These are phyloP conservation scores for Mythimna loreyi DNA, from an alignment of 2,888 invertebrate genomes.

Conservation along the genomic window DNA sequence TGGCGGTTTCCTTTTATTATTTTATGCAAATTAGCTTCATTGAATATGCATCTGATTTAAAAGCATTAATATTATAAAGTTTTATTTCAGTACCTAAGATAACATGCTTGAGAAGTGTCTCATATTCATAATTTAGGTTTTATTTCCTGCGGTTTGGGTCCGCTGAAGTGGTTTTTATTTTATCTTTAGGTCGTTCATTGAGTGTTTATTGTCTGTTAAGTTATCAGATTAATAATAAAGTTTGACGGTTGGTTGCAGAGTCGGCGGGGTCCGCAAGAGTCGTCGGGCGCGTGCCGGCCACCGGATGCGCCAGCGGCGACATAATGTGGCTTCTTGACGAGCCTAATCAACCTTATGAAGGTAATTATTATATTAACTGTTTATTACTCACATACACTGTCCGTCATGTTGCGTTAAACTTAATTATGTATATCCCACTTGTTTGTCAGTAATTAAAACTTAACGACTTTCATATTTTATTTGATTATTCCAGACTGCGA, in stretches of 20 bases:
- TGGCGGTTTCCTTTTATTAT: conserved; percentile 71
- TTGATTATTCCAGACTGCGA: conserved; percentile 91
- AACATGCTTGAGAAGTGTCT: conserved; percentile 55
- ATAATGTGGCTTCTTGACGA: conserved; percentile 94
- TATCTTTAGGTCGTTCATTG: conserved; percentile 22
- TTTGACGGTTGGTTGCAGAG: conserved; percentile 79
- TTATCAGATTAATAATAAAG: conserved; percentile 27
- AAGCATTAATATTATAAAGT: conserved; percentile 49
- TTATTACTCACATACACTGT: conserved; percentile 29
- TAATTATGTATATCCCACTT: conserved; percentile 13
- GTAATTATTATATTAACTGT: conserved; percentile 77
- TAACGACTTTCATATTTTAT: conserved; percentile 7
- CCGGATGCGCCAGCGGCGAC: conserved; percentile 91
- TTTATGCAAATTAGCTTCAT: conserved; percentile 67
- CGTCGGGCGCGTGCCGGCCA: conserved; percentile 89
- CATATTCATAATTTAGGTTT: conserved; percentile 39
- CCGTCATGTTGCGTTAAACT: background rate
- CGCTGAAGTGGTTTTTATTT: conserved; percentile 14
- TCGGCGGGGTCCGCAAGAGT: conserved; percentile 79
- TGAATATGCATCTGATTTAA: conserved; percentile 58
- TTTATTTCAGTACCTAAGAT: conserved; percentile 44
- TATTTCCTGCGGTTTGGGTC: conserved; percentile 22
- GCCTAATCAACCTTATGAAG: conserved; percentile 92
- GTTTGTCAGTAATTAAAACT: conserved; percentile 17
- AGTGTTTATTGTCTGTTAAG: conserved; percentile 15